These are phyloP conservation scores for Brenthis daphne DNA, from an alignment of 2,888 invertebrate species.

Conservation along the genomic window DNA sequence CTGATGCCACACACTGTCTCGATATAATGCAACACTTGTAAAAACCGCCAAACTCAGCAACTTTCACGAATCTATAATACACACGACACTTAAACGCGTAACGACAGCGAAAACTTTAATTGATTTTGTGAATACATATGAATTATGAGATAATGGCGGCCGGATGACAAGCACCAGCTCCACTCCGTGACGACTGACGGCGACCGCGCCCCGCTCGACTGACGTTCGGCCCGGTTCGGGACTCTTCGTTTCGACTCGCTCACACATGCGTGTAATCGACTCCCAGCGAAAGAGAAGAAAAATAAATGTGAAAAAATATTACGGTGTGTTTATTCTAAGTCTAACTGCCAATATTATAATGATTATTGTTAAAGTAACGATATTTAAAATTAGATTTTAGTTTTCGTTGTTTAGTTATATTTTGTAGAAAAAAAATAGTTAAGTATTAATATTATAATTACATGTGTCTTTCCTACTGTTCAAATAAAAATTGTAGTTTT, in stretches of 20 bases:
- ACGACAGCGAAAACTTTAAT: constrained; percentile 71
- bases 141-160: constrained; percentile 81
- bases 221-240: constrained; percentile 78
- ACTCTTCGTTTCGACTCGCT: constrained; percentile 75
- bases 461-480: too few relatives aligned
- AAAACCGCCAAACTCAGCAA: constrained; percentile 48
- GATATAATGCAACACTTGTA: constrained; percentile 40
- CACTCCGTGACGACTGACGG: constrained; percentile 83
- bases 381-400: background rate
- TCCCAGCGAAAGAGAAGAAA: constrained; percentile 21
- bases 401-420: background rate
- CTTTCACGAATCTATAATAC: constrained; percentile 53
- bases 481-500: too few relatives aligned
- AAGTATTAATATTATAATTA: too few relatives aligned
- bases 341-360: constrained; percentile 11
- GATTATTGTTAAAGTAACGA: background rate
- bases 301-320: constrained; percentile 26
- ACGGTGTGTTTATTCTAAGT: constrained; percentile 12
- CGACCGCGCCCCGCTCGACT: constrained; percentile 84
- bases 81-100: constrained; percentile 65
- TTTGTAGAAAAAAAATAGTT: too few relatives aligned
- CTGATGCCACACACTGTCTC: constrained; percentile 61
- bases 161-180: constrained; percentile 83
- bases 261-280: constrained; percentile 72
- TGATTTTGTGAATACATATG: constrained; percentile 79